Conservation (phyloP, 2,113 vertebrate genomes). For the Ceyx cyanopectus region DNA sequence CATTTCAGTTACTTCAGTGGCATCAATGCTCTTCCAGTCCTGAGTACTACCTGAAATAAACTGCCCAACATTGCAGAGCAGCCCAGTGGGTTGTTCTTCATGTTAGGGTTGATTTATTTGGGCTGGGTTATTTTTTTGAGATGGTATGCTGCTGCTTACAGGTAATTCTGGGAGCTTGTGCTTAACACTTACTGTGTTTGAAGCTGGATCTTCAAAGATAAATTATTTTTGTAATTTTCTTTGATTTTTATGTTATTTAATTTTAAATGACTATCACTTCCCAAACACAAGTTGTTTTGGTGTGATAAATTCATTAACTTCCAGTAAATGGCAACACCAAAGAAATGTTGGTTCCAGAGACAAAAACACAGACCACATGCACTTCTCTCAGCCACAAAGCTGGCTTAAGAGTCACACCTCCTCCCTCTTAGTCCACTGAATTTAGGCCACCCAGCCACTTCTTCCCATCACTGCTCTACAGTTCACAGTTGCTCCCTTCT, state of each 20-base stretch:
- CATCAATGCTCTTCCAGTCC: background rate
- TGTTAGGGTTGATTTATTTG: background rate
- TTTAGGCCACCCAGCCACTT: background rate
- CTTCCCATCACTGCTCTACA: background rate
- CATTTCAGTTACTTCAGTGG: background rate
- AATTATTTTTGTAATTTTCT: background rate
- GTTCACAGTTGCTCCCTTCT: background rate
- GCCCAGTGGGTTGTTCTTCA: background rate
- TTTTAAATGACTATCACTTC: background rate
- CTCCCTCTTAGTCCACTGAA: background rate
- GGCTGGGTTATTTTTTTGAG: background rate
- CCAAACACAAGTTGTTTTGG: background rate
- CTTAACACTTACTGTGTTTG: background rate
- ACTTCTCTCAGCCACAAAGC: background rate
- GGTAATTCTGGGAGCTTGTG: background rate
- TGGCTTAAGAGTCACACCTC: background rate
- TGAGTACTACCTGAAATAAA: slow-evolving; percentile 2
- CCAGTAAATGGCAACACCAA: background rate
- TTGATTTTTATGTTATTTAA: background rate
- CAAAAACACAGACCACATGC: background rate
- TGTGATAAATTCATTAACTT: background rate
- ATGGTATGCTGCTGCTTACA: background rate
- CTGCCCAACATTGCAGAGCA: background rate
- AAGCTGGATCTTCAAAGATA: background rate
- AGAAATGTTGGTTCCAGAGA: background rate